Percentiles rank a stretch among this genome's conserved stretches.
phyloP scores from a whole-genome alignment of 2,797 vertebrate species.

The Neosilurus mollespiculum region DNA sequence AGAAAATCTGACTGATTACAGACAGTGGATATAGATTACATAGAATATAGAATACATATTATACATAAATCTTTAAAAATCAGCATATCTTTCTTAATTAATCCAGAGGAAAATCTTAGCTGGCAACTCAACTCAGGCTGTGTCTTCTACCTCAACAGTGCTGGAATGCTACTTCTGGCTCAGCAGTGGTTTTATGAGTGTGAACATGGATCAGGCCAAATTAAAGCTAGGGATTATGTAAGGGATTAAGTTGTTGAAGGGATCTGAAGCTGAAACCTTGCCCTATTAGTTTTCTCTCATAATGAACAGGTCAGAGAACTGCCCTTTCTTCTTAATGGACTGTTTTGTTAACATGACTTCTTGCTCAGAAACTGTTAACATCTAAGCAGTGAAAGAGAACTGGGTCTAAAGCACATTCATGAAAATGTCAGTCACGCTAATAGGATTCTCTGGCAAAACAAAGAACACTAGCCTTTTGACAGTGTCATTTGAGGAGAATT shows the following conservation, averaged over 20 bases:
- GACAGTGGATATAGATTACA: too few species aligned
- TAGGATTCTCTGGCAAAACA: conserved; percentile 35
- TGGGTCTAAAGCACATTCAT: conserved; percentile 40
- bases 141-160: conserved; percentile 45
- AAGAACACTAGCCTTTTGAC: conserved; percentile 28
- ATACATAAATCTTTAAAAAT: neutral
- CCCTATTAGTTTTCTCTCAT: conserved; percentile 56
- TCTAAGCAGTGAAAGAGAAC: conserved; percentile 37
- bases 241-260: conserved; percentile 76
- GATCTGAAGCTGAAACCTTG: conserved; percentile 66
- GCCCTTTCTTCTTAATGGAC: conserved; percentile 68
- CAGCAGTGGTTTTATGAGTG: conserved; percentile 65
- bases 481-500: conserved; percentile 34
- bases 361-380: conserved; percentile 36
- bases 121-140: conserved; percentile 42
- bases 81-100: neutral
- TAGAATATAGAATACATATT: too few species aligned
- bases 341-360: conserved; percentile 61
- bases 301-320: conserved; percentile 63
- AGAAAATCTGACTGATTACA: too few species aligned
- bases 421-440: conserved; percentile 50
- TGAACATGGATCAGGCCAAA: conserved; percentile 73
- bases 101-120: conserved; percentile 6
- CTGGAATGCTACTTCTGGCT: conserved; percentile 61
- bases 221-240: conserved; percentile 77